phyloP scores from a whole-genome alignment of 2,113 vertebrate genomes.

The Pleuronectes platessa region DNA sequence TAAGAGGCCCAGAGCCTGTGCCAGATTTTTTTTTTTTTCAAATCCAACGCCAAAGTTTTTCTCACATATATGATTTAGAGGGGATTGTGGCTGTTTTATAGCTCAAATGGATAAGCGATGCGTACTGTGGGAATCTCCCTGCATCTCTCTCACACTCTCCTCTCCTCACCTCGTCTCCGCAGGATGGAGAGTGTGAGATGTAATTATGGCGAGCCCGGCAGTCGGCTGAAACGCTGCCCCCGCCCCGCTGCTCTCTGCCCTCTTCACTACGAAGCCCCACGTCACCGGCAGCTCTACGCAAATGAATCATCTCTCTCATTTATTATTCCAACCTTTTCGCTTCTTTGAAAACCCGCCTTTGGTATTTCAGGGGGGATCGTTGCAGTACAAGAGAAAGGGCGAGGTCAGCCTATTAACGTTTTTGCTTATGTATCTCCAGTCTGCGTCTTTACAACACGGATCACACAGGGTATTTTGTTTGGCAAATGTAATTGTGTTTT shows the following conservation, averaged over 20 bases:
- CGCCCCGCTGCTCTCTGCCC: conserved; percentile 33
- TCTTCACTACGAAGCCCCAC: not conserved
- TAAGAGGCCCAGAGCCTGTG: no score
- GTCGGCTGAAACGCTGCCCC: not conserved
- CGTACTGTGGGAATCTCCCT: not conserved
- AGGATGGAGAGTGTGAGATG: conserved; percentile 32
- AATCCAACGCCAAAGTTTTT: not conserved
- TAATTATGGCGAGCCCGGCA: conserved; percentile 15
- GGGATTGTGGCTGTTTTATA: not conserved
- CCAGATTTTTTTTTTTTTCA: no score
- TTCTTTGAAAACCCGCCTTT: conserved; percentile 4
- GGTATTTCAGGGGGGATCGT: not conserved
- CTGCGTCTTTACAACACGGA: not conserved
- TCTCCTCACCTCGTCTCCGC: not conserved
- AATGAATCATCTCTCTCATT: conserved; percentile 19
- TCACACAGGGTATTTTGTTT: not conserved
- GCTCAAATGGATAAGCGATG: not conserved
- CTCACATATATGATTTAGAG: conserved; percentile 1
- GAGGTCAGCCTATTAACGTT: not conserved
- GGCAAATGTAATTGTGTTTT: not conserved
- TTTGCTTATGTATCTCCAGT: not conserved
- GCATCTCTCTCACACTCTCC: not conserved
- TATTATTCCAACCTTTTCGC: not conserved
- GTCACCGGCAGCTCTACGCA: not conserved
- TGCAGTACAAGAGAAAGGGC: not conserved